These are phyloP conservation scores for Syngnathus floridae DNA, from an alignment of 2,113 vertebrate genomes.

Conservation along the genomic window DNA sequence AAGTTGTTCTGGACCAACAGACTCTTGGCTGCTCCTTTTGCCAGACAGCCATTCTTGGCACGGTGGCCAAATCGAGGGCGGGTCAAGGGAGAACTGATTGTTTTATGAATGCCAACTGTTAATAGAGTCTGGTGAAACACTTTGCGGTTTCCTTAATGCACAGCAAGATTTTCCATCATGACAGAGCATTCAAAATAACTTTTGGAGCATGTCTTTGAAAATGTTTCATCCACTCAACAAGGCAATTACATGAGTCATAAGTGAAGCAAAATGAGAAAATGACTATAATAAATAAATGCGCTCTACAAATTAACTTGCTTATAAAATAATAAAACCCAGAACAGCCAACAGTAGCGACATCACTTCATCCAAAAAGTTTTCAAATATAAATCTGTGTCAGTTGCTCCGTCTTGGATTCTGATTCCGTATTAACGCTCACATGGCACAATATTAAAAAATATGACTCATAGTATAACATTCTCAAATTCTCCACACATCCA, in stretches of 20 bases:
- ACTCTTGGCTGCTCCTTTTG: conserved; percentile 41
- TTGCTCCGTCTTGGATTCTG: background rate
- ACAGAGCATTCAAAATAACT: background rate
- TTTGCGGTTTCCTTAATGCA: conserved; percentile 1
- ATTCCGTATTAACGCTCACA: background rate
- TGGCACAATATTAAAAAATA: no score
- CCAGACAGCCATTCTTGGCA: conserved; percentile 41
- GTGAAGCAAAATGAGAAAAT: background rate
- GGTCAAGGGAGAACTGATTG: conserved; percentile 4
- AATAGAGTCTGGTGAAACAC: background rate
- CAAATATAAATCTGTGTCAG: background rate
- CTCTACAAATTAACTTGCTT: background rate
- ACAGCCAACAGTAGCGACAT: background rate
- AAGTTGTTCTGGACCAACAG: conserved; percentile 45
- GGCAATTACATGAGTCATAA: background rate
- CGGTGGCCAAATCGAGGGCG: conserved; percentile 9
- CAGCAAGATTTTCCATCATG: no score
- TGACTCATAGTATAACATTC: background rate
- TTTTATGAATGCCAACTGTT: conserved; percentile 5
- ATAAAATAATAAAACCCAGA: background rate
- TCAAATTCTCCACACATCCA: no score
- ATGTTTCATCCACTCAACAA: background rate
- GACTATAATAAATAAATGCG: no score
- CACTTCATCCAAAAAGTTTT: conserved; percentile 3
- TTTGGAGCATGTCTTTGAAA: background rate